These are phyloP conservation scores for Ginglymostoma cirratum DNA, from an alignment of 2,113 vertebrate species.

Conservation along the genomic window DNA sequence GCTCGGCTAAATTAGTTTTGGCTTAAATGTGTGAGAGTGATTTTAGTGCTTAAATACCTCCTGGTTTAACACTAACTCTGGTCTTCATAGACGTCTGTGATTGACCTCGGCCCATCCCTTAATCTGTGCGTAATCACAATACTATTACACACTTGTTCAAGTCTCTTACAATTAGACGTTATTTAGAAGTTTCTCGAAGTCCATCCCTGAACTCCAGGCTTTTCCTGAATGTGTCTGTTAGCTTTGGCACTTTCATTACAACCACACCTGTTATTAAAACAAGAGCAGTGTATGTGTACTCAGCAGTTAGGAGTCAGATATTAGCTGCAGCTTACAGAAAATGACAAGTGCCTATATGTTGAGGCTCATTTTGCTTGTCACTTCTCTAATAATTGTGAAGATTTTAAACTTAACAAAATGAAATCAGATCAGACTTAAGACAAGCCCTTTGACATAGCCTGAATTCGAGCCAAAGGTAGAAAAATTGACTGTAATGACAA, in stretches of 20 bases:
- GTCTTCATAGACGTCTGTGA: neutral
- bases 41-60: neutral
- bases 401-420: neutral
- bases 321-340: neutral
- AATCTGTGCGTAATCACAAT: neutral
- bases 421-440: neutral
- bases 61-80: conserved; percentile 14
- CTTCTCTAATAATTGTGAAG: neutral
- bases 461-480: neutral
- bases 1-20: neutral
- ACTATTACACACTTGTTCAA: neutral
- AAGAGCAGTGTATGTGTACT: neutral
- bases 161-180: conserved; percentile 12
- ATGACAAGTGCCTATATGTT: neutral
- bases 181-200: neutral
- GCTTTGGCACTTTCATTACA: conserved; percentile 21
- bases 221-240: conserved; percentile 10
- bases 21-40: neutral
- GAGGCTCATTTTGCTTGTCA: neutral
- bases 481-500: neutral
- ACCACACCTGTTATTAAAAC: conserved; percentile 35
- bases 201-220: conserved; percentile 4
- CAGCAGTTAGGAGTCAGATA: neutral
- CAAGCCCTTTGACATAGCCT: neutral
- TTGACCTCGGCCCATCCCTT: conserved; percentile 11